Conservation (phyloP, 2,888 invertebrate genomes). For the Cantharis flavilabris region DNA sequence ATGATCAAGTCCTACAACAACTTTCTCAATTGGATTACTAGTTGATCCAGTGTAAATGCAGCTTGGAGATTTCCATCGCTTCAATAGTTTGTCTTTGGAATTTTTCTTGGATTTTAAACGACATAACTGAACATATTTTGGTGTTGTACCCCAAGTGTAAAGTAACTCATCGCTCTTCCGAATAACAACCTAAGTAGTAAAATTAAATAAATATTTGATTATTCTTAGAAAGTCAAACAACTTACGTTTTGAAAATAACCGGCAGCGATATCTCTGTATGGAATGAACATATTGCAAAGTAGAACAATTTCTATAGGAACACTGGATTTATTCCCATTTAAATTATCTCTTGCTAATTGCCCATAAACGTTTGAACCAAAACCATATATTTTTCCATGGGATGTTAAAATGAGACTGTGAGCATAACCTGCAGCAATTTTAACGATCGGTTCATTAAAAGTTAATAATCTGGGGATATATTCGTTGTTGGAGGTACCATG, state of each 20-base stretch:
- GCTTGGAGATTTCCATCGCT: conserved; percentile 49
- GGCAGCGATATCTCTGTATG: conserved; percentile 64
- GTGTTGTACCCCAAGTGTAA: conserved; percentile 78
- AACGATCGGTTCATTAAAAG: conserved; percentile 52
- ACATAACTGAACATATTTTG: conserved; percentile 72
- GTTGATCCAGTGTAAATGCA: conserved; percentile 46
- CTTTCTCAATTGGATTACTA: conserved; percentile 39
- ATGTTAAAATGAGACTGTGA: conserved; percentile 71
- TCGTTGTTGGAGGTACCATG: conserved; percentile 78
- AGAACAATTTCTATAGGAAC: conserved; percentile 62
- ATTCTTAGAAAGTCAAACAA: conserved; percentile 18
- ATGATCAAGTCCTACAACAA: conserved; percentile 81
- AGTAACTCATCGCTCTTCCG: conserved; percentile 65
- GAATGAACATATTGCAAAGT: conserved; percentile 52
- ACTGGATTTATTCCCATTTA: conserved; percentile 61
- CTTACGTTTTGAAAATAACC: conserved; percentile 80
- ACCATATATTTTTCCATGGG: conserved; percentile 70
- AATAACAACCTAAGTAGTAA: conserved; percentile 63
- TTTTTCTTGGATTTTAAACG: conserved; percentile 46
- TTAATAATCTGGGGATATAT: conserved; percentile 58
- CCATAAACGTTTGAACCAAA: conserved; percentile 79
- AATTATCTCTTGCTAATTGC: conserved; percentile 65
- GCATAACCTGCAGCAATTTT: conserved; percentile 70
- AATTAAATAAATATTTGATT: neutral
- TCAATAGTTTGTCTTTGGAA: conserved; percentile 35